Conservation (phyloP, 2,113 vertebrate species). For the Ochotona princeps region DNA sequence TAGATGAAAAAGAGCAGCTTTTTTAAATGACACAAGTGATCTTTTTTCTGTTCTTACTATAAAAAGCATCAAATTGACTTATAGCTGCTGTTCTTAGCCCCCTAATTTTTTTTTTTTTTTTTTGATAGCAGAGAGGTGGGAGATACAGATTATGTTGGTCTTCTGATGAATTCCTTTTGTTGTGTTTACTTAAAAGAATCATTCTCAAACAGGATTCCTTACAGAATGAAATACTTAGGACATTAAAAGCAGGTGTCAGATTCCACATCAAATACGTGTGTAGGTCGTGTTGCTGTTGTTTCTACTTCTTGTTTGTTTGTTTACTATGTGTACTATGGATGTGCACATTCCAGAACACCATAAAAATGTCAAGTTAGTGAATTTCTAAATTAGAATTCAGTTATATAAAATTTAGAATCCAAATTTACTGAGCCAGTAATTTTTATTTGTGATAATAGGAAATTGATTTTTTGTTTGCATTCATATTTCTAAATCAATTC, state of each 20-base stretch:
- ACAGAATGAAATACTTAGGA: neutral
- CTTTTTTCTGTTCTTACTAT: neutral
- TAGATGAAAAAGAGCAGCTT: conserved; percentile 18
- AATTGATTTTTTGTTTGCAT: conserved; percentile 57
- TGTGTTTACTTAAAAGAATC: neutral
- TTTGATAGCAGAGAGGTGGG: too few species aligned
- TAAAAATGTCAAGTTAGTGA: neutral
- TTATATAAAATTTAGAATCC: conserved; percentile 70
- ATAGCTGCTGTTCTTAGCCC: neutral
- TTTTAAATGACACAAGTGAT: neutral
- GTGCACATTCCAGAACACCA: neutral
- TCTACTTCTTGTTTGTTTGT: conserved; percentile 39
- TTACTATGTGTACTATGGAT: conserved; percentile 58
- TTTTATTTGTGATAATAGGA: conserved; percentile 55
- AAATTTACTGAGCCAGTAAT: conserved; percentile 54
- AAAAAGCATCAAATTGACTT: neutral
- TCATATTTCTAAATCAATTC: conserved; percentile 72
- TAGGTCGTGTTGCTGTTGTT: neutral
- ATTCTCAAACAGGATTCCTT: conserved; percentile 18
- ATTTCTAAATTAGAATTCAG: conserved; percentile 55
- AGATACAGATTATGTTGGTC: neutral
- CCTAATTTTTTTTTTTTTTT: neutral
- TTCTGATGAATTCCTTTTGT: neutral
- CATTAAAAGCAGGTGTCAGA: neutral
- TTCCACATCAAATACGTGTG: neutral